Evolutionary conservation across 2,888 invertebrate genomes (phyloP).

Genomic region (Sceliomorpha sp.): DNA sequence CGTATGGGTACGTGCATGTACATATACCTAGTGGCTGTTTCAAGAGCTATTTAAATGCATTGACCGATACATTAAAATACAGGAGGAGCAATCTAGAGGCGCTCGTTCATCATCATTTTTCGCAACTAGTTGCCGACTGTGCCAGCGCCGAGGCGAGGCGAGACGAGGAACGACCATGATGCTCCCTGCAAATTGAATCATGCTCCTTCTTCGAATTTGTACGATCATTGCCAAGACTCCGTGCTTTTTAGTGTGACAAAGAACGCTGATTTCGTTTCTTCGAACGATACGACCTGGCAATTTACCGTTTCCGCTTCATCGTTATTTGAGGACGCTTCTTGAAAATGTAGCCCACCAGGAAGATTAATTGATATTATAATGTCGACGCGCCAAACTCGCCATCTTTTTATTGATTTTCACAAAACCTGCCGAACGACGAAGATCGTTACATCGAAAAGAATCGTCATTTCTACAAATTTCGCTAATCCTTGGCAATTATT

Average conservation of each 20-base stretch:
- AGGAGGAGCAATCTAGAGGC: slow-evolving; percentile 60
- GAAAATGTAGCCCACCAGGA: too few relatives aligned
- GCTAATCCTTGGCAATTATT: too few relatives aligned
- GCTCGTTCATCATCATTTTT: slow-evolving; percentile 64
- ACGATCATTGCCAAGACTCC: slow-evolving; percentile 27
- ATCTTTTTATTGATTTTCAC: too few relatives aligned
- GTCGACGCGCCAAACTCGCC: too few relatives aligned
- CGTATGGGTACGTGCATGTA: too few relatives aligned
- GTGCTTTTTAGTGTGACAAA: slow-evolving; percentile 25
- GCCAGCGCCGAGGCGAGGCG: slow-evolving; percentile 11
- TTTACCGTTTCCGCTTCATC: too few relatives aligned
- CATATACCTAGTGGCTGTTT: slow-evolving; percentile 55
- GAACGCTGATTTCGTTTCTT: slow-evolving; percentile 39
- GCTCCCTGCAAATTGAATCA: slow-evolving; percentile 47
- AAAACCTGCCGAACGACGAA: too few relatives aligned
- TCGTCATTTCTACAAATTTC: too few relatives aligned
- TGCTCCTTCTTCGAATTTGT: slow-evolving; percentile 39
- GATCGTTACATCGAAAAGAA: too few relatives aligned
- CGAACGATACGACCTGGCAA: slow-evolving; percentile 6
- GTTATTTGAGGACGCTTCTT: too few relatives aligned
- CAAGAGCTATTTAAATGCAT: slow-evolving; percentile 61
- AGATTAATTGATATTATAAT: too few relatives aligned
- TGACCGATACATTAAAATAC: slow-evolving; percentile 63
- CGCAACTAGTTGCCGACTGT: slow-evolving; percentile 41
- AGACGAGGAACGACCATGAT: slow-evolving; percentile 20